Evolutionary conservation across 2,888 invertebrate genomes (phyloP).

Genomic region (Drosophila fulvimacula): DNA sequence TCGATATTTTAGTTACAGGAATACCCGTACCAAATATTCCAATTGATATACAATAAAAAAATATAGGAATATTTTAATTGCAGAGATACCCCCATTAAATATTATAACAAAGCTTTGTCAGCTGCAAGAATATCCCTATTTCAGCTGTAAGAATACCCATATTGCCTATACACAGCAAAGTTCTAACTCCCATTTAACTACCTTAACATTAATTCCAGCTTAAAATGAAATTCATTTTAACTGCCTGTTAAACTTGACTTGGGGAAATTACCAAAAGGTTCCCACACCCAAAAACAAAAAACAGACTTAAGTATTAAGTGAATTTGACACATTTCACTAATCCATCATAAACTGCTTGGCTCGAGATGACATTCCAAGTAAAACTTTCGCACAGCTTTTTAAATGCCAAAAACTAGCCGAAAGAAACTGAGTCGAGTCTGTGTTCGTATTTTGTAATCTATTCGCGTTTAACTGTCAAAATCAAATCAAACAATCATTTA

Average conservation of each 20-base stretch:
- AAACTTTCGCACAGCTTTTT: conserved; percentile 49
- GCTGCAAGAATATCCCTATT: neutral
- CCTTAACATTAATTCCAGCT: neutral
- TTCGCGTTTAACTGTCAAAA: conserved; percentile 57
- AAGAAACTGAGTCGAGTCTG: neutral
- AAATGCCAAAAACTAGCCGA: conserved; percentile 2
- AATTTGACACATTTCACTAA: conserved; percentile 53
- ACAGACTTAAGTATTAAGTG: conserved; percentile 16
- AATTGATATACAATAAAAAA: too few species aligned
- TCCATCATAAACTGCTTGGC: conserved; percentile 42
- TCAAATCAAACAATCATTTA: conserved; percentile 61
- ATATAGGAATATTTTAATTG: too few species aligned
- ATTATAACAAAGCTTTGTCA: neutral
- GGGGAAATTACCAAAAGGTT: conserved; percentile 23
- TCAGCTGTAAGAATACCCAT: neutral
- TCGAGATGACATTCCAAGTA: conserved; percentile 21
- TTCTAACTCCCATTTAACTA: neutral
- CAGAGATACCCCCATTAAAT: neutral
- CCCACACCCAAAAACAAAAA: conserved; percentile 20
- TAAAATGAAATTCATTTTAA: neutral
- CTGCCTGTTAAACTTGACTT: conserved; percentile 1
- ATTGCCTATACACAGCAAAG: neutral
- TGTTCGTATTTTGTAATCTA: conserved; percentile 28
- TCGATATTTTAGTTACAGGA: neutral
- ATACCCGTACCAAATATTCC: neutral